Evolutionary conservation across 2,888 invertebrate genomes (phyloP).

Genomic region (Dendrolimus houi): DNA sequence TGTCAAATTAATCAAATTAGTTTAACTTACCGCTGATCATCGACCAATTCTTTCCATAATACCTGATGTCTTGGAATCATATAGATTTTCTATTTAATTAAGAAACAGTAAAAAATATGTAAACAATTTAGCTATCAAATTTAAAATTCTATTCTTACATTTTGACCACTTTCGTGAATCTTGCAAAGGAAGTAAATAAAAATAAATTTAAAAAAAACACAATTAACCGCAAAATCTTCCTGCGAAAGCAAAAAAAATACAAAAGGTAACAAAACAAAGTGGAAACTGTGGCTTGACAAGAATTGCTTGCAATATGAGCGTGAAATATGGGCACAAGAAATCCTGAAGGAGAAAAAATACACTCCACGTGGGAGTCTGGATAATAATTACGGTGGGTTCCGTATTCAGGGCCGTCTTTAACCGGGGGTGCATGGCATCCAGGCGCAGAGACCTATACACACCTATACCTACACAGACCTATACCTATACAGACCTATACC

Average conservation of each 20-base stretch:
- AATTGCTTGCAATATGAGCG: conserved; percentile 68
- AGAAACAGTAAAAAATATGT: no score
- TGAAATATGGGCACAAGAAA: conserved; percentile 75
- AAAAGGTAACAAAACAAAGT: conserved; percentile 27
- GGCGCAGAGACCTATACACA: no score
- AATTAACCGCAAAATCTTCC: conserved; percentile 12
- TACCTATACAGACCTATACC: no score
- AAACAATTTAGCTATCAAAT: no score
- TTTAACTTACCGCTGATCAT: no score
- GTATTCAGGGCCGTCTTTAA: neutral
- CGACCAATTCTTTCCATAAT: no score
- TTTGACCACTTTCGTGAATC: neutral
- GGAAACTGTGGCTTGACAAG: conserved; percentile 32
- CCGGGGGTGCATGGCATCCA: no score
- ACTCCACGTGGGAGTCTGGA: neutral
- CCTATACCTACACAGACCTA: no score
- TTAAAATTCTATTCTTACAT: no score
- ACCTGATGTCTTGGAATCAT: no score
- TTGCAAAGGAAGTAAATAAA: conserved; percentile 4
- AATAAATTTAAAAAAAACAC: conserved; percentile 3
- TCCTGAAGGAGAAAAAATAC: conserved; percentile 39
- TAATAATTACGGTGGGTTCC: neutral
- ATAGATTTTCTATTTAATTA: no score
- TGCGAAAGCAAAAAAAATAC: conserved; percentile 13
- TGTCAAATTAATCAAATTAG: no score